phyloP scores from a whole-genome alignment of 2,888 invertebrate species.

The Ischnus inquisitorius region DNA sequence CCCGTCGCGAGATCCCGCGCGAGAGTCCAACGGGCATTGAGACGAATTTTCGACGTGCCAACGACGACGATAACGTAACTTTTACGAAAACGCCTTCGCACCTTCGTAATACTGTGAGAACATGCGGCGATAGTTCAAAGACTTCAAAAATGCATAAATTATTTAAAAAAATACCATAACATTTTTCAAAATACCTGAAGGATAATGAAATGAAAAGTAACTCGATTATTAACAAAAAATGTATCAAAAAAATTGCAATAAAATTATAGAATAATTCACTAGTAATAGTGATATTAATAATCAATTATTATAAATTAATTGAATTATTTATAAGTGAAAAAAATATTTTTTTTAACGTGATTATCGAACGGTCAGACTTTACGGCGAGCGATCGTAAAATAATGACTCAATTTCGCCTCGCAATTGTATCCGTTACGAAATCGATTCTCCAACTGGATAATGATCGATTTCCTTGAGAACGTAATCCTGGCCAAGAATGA shows the following conservation, averaged over 20 bases:
- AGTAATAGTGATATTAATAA: too few species aligned
- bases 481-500: slow-evolving; percentile 37
- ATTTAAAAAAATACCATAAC: neutral
- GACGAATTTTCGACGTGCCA: slow-evolving; percentile 45
- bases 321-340: too few species aligned
- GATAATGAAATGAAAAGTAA: too few species aligned
- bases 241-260: too few species aligned
- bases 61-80: neutral
- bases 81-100: slow-evolving; percentile 12
- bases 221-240: too few species aligned
- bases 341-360: too few species aligned
- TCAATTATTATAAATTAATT: too few species aligned
- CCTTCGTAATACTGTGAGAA: slow-evolving; percentile 8
- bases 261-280: too few species aligned
- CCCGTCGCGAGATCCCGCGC: slow-evolving; percentile 30
- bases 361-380: neutral
- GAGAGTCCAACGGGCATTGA: slow-evolving; percentile 41
- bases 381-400: slow-evolving; percentile 17
- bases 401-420: slow-evolving; percentile 37
- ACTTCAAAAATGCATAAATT: slow-evolving; percentile 11
- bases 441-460: slow-evolving; percentile 45
- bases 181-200: too few species aligned
- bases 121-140: neutral
- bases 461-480: slow-evolving; percentile 59
- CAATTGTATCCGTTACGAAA: slow-evolving; percentile 48